A percentile compares a stretch with the other conserved stretches of the same genome.
Conservation (phyloP, 2,888 invertebrate species). For the Linnaemya tessellans region DNA sequence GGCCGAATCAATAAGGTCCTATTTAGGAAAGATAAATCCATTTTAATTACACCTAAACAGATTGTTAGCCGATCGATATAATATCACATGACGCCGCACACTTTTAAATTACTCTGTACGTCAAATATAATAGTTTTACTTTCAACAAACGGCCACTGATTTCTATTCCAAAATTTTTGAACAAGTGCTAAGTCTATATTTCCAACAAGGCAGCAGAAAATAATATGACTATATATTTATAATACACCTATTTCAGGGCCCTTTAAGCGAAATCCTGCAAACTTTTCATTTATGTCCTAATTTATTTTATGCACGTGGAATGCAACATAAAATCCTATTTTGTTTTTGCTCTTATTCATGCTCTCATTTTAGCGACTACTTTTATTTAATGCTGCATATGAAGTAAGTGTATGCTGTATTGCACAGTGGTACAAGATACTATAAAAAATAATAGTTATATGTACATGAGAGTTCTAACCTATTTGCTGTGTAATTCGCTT, state of each 20-base stretch:
- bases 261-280: neutral
- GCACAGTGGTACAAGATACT: neutral
- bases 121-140: too few relatives aligned
- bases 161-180: too few relatives aligned
- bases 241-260: neutral
- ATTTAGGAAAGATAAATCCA: neutral
- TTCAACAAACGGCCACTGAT: too few relatives aligned
- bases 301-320: neutral
- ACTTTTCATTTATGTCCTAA: neutral
- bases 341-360: neutral
- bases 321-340: conserved; percentile 19
- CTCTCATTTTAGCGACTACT: neutral
- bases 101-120: too few relatives aligned
- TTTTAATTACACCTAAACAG: too few relatives aligned
- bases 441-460: neutral
- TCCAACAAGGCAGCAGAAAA: too few relatives aligned
- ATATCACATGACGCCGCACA: too few relatives aligned
- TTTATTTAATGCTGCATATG: neutral
- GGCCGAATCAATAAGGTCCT: neutral
- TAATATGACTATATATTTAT: too few relatives aligned
- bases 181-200: too few relatives aligned
- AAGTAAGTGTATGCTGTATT: neutral
- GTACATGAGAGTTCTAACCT: neutral
- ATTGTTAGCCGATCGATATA: too few relatives aligned
- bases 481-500: too few relatives aligned